A percentile compares a stretch with the other conserved stretches of the same genome.
phyloP scores from a whole-genome alignment of 2,113 vertebrate species.

The Pterocles gutturalis region DNA sequence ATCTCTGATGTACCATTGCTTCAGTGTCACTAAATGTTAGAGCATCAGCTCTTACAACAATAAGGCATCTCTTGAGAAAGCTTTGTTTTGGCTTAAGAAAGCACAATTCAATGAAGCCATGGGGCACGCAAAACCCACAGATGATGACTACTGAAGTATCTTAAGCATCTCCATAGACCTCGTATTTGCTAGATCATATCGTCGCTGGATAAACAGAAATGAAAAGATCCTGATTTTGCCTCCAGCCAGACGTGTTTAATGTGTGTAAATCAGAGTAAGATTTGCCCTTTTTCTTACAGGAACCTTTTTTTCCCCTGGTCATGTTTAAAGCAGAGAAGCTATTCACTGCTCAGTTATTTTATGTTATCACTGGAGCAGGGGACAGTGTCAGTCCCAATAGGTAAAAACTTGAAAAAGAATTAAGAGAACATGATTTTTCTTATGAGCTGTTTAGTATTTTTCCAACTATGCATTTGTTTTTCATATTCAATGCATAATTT shows the following conservation, averaged over 20 bases:
- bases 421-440: conserved; percentile 14
- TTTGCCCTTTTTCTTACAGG: background rate
- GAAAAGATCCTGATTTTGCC: conserved; percentile 32
- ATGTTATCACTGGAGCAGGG: background rate
- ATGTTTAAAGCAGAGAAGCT: background rate
- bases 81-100: background rate
- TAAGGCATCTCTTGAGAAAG: background rate
- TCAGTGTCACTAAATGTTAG: background rate
- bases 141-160: background rate
- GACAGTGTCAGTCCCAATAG: conserved; percentile 14
- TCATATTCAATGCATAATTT: background rate
- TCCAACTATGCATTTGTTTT: background rate
- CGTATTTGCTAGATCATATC: conserved; percentile 12
- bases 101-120: background rate
- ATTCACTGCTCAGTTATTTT: background rate
- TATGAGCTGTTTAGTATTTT: background rate
- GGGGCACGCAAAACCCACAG: background rate
- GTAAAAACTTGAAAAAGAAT: background rate
- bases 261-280: conserved; percentile 17
- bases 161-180: background rate
- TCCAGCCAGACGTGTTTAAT: conserved; percentile 4
- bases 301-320: background rate
- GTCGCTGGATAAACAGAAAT: conserved; percentile 32
- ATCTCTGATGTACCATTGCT: background rate
- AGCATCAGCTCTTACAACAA: background rate